phyloP scores from a whole-genome alignment of 2,888 invertebrate species.

The Eristalis tenax region DNA sequence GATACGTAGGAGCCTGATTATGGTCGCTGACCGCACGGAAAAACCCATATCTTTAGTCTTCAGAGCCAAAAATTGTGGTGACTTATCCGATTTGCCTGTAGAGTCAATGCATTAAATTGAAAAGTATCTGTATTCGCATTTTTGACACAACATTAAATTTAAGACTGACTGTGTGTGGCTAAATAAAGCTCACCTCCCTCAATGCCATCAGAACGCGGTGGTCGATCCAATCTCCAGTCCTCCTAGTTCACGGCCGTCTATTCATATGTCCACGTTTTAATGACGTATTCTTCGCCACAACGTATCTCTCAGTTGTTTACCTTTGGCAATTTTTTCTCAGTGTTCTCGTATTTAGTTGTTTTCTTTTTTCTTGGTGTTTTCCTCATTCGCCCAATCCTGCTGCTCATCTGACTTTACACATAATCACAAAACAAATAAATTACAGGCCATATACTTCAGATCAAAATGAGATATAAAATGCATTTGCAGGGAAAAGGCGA shows the following conservation, averaged over 20 bases:
- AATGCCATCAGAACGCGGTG: background rate
- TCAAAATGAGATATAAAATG: background rate
- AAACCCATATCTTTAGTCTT: background rate
- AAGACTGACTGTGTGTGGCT: background rate
- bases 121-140: background rate
- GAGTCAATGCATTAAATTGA: background rate
- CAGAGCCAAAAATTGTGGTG: background rate
- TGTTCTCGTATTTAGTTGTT: background rate
- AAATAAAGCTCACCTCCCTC: background rate
- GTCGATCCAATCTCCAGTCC: background rate
- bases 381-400: background rate
- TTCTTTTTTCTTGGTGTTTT: background rate
- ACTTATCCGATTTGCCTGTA: background rate
- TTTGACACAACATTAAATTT: background rate
- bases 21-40: too few species aligned
- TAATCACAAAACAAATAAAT: conserved; percentile 33
- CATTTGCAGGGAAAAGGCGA: background rate
- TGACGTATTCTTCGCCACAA: background rate
- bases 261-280: background rate
- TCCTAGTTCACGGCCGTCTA: background rate
- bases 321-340: conserved; percentile 4
- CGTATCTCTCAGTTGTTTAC: background rate
- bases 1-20: too few species aligned
- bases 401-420: conserved; percentile 16
- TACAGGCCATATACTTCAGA: conserved; percentile 11